Base-by-base conservation (phyloP, 2,113 vertebrate species). In the Meleagris gallopavo region DNA sequence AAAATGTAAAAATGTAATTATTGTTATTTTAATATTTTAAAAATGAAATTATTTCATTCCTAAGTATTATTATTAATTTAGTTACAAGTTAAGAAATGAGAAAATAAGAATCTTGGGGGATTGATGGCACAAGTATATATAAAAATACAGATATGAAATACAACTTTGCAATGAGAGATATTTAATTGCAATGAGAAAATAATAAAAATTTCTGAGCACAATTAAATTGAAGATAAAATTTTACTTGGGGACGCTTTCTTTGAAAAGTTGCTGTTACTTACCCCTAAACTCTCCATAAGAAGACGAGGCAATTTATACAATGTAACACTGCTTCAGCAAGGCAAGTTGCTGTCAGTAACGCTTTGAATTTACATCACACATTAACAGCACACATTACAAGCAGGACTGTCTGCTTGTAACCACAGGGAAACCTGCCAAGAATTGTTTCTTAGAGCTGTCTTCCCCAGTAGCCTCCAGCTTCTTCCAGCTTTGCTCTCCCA, bases 361-460 rank as follows among this genome's bases (percentile, higher is more conserved):
- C 27, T 87, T 67, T 72, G 41, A 38, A 19, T 82, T 88, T 79
- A 18, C 29, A 3, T 38, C 11, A 18, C 7, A 4, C 9, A 4
- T 75, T 83, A 57, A 3, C 15, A n/a, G n/a, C n/a, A n/a, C n/a
- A n/a, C n/a, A n/a, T 57, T 38, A 34, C 25, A n/a, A n/a, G n/a
- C n/a, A 40, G 13, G 17, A 36, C 13, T 1, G 2, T 11, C 30
- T 16, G 8, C 64, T 34, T 71, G 8, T 38, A 60, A 36, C 9
- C 5, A 2, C 40, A 34, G 36, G 50, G 74, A 79, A 85, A 40
- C 9, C 30, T 82, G 7, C 11, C 40, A 65, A 16, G 21, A 76
- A 24, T 11, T 46, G 13, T 32, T 79, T 64, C 58, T 82, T 76
- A 15, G 18, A 62, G 14, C 0, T 0, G 34, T 21, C 30, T 74